Evolutionary conservation across 2,888 invertebrate genomes (phyloP).

Genomic region (Drosophila tanythrix): DNA sequence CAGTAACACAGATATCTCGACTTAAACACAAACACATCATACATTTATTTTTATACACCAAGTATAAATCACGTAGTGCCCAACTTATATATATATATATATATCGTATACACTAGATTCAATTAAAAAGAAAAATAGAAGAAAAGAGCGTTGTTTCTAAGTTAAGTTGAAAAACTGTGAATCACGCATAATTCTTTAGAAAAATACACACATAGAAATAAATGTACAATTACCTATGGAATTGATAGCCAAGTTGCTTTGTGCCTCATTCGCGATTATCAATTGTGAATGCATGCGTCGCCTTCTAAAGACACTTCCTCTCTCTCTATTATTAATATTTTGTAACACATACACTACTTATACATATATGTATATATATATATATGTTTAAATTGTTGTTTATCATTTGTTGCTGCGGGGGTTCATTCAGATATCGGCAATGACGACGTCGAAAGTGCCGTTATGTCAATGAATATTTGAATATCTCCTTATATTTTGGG

Average conservation of each 20-base stretch:
- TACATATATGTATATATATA: conserved; percentile 12
- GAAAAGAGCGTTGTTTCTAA: conserved; percentile 28
- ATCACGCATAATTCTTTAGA: conserved; percentile 21
- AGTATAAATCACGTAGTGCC: conserved; percentile 45
- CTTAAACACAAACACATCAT: conserved; percentile 1
- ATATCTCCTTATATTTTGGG: conserved; percentile 20
- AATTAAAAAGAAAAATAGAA: conserved; percentile 19
- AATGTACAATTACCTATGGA: conserved; percentile 23
- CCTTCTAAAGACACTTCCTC: conserved; percentile 63
- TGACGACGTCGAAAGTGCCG: conserved; percentile 42
- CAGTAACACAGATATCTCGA: conserved; percentile 14
- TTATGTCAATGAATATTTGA: conserved; percentile 42
- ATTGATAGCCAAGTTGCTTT: conserved; percentile 63
- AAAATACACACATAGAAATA: not conserved
- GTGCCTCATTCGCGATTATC: conserved; percentile 61
- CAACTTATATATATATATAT: conserved; percentile 1
- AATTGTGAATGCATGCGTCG: conserved; percentile 38
- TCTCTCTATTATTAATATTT: conserved; percentile 44
- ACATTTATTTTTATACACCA: not conserved
- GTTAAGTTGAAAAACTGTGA: conserved; percentile 36
- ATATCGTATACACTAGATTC: conserved; percentile 17
- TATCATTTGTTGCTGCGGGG: conserved; percentile 31
- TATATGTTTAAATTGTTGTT: conserved; percentile 24
- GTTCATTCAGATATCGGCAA: conserved; percentile 23
- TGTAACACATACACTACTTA: conserved; percentile 2